Base-by-base conservation (phyloP, 23 tunicate genomes). In the Diplosoma virens region DNA sequence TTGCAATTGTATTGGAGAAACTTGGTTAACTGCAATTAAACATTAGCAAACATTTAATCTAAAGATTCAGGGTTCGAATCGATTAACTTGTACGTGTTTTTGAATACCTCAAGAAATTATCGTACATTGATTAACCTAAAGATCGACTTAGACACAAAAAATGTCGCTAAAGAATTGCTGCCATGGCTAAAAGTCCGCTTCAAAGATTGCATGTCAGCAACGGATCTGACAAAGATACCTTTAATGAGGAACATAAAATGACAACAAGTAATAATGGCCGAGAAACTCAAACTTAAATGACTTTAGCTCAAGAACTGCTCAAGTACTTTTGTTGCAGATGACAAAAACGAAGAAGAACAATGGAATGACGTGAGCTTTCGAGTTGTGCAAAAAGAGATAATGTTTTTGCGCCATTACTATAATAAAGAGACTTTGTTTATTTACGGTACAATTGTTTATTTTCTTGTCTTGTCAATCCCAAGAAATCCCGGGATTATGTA, bases 81-180 rank as follows among this genome's bases (percentile, higher is more conserved):
- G 71, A 16, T 32, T 17, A 64, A 64, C 14, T n/a, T n/a, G 71
- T 64, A 29, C 71, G 29, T 71, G 18, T 71, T 47, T 25, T 71
- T 37, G 77, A 71, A 47, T 71, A 71, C 24, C 63, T 71, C 31
- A 71, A 21, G 24, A 71, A 71, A 37, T 31, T 69, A 37, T 71
- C 69, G 31, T 71, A 71, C 77, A 71, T 70, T 70, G 25, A 70
- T 70, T 64, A 70, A 70, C 58, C 27, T 70, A 18, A 70, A 24
- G 76, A 70, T 70, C 76, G 37, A 5, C 58, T 70, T 70, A 64
- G 76, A 41, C 58, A 37, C 58, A 35, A 30, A 35, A 23, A 37
- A 70, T 25, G 58, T 22, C 65, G 76, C 65, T n/a, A 28, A 37
- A 70, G 23, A 70, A 70, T 70, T 70, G 65, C 65, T 22, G 22